Conservation (phyloP, 2,113 vertebrate genomes). For the Nothocercus nigrocapillus region DNA sequence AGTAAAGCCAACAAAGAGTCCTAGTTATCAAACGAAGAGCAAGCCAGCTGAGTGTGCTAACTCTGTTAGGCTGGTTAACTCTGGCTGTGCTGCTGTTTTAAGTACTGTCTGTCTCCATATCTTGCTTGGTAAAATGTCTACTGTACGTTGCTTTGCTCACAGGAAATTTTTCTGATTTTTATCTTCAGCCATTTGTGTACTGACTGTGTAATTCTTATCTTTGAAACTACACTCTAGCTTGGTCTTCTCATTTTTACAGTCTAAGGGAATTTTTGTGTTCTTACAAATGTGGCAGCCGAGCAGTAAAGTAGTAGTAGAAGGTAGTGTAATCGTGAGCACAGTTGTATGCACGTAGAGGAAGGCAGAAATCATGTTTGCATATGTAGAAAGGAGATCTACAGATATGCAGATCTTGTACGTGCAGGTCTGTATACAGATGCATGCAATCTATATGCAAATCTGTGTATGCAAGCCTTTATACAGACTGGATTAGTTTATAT, state of each 20-base stretch:
- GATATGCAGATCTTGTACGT: too few species aligned
- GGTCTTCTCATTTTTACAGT: not conserved
- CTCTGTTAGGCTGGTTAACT: slow-evolving; percentile 36
- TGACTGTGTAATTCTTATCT: not conserved
- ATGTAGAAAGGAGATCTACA: not conserved
- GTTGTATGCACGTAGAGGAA: not conserved
- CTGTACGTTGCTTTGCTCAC: not conserved
- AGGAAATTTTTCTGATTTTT: not conserved
- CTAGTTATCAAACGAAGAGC: slow-evolving; percentile 52
- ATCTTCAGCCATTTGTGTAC: not conserved
- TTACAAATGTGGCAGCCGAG: not conserved
- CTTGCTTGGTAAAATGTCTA: not conserved
- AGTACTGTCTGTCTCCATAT: not conserved
- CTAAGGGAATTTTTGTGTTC: not conserved
- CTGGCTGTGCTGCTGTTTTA: slow-evolving; percentile 23
- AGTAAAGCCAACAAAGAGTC: slow-evolving; percentile 54
- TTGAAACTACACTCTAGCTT: not conserved
- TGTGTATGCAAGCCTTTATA: not conserved
- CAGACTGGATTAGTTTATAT: not conserved
- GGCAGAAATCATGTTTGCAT: not conserved
- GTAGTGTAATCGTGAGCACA: not conserved
- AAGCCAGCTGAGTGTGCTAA: not conserved
- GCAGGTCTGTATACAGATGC: too few species aligned
- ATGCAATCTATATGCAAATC: not conserved
- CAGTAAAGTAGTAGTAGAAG: not conserved